Evolutionary conservation across 1,140 invertebrate species (phyloP), one percentile per base, ranked within the genome.

Genomic region (Ladona fulva): DNA sequence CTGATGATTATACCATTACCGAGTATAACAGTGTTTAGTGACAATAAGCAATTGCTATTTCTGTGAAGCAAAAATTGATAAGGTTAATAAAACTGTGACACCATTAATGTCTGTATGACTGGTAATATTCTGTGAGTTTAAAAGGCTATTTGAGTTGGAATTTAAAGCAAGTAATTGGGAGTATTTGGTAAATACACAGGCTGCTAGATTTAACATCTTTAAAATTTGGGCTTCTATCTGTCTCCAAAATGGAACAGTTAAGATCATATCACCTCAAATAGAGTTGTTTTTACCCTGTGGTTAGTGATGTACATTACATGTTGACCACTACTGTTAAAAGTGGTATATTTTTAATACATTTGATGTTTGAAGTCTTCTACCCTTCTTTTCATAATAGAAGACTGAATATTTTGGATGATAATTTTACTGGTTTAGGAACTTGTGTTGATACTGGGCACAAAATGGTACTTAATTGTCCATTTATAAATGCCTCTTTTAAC

Each of bases 341-440:
- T 66, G 52, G 52, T 66, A 66, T 66, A 66, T 66, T 66, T 66
- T 66, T 66, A 66, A 66, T 66, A 66, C 52, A 66, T 66, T 66
- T 66, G 52, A 66, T 66, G 52, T 66, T 66, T 66, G 52, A 66
- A 66, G 52, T 66, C 52, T 66, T 66, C 52, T 66, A 66, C 52
- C 12, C 1, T 66, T 66, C n/a, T 22, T 66, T 22, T 66, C 3
- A 66, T 66, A 66, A 66, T 66, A 66, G 52, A 66, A 66, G 52
- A 66, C 52, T 66, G 52, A 66, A 66, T 66, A 66, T 66, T 66
- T 66, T 66, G 52, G 52, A 66, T 66, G 52, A 66, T 66, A 66
- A 66, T 66, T 66, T 66, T 66, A 66, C 52, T 66, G 52, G 52
- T 66, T 66, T 66, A 66, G 52, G 12, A 66, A 66, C 5, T 66